Evolutionary conservation across 1,140 invertebrate genomes (phyloP).

Genomic region (Drosophila tsacasi): DNA sequence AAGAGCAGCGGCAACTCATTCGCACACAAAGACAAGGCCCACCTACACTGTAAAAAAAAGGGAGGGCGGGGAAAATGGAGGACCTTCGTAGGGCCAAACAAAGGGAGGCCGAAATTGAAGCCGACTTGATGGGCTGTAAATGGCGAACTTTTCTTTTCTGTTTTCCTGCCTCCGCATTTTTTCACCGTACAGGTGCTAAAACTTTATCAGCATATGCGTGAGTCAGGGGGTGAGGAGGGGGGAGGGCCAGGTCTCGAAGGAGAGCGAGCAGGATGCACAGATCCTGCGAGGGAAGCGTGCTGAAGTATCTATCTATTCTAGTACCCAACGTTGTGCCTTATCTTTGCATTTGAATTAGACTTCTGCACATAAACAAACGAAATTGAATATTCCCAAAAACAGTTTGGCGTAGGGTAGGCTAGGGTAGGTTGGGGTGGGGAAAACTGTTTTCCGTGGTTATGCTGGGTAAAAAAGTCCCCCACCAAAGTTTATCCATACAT

Average conservation of each 20-base stretch:
- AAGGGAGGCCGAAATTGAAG: conserved; percentile 66
- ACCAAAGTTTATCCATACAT: conserved; percentile 20
- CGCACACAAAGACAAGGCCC: conserved; percentile 6
- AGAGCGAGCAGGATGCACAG: conserved; percentile 7
- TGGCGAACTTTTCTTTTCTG: conserved; percentile 71
- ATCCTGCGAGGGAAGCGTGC: conserved; percentile 30
- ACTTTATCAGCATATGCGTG: conserved; percentile 59
- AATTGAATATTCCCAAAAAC: conserved; percentile 71
- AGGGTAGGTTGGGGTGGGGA: neutral
- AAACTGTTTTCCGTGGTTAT: conserved; percentile 9
- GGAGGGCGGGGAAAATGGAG: neutral
- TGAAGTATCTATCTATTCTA: conserved; percentile 64
- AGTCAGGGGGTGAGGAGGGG: neutral
- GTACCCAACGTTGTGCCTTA: conserved; percentile 65
- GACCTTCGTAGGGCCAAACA: conserved; percentile 26
- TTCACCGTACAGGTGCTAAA: conserved; percentile 48
- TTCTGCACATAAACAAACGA: conserved; percentile 67
- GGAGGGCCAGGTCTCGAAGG: neutral
- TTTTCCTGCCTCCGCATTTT: conserved; percentile 30
- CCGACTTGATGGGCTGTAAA: conserved; percentile 74
- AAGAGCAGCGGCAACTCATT: conserved; percentile 44
- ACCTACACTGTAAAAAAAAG: neutral
- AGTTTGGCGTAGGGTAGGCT: conserved; percentile 14
- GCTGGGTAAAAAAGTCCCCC: neutral
- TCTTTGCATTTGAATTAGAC: conserved; percentile 79